Evolutionary conservation across 1,140 invertebrate species (phyloP), one percentile per base, ranked within the genome.

Genomic region (Kradibia gibbosae): DNA sequence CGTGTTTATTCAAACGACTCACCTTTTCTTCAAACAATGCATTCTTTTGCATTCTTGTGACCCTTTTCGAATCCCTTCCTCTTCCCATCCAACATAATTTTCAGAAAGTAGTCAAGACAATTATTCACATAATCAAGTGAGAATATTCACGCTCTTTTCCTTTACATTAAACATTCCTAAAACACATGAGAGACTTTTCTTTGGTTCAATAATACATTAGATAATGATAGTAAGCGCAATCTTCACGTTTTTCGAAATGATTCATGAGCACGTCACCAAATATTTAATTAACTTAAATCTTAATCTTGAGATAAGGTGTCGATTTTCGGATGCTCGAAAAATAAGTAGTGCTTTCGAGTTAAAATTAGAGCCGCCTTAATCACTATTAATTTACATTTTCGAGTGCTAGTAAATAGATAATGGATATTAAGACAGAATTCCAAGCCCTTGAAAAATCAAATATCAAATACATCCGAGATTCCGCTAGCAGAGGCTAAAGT

Each of bases 231-330:
- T 20, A 42, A 75, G 8, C 15, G 34, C 36, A 25, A 1, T 28
- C 25, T 57, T 42, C 31, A 42, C 60, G 13, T 15, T 28, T 39
- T 28, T 39, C 31, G 17, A 67, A n/a, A 10, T 5, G 62, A 39
- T n/a, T n/a, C 62, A 17, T 65, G 31, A 67, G 39, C 20, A 67
- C 34, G 62, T 39, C 10, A 48, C 7, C 55, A 77, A 65, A 42
- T 50, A 53, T 78, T 67, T 45, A 53, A 53, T 62, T 67, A n/a
- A 45, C 57, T 48, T 48, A n/a, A 78, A 70, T 78, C 48, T 70
- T 73, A 73, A 77, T 79, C 65, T 57, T 10, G n/a, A 8, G 48
- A 72, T 79, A 79, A 72, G 36, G n/a, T 3, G 36, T 34, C 50
- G n/a, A 62, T 73, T 55, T 17, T 45, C 13, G 25, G 48, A 50